phyloP scores from a whole-genome alignment of 2,113 vertebrate genomes.

The Climacteris rufus region DNA sequence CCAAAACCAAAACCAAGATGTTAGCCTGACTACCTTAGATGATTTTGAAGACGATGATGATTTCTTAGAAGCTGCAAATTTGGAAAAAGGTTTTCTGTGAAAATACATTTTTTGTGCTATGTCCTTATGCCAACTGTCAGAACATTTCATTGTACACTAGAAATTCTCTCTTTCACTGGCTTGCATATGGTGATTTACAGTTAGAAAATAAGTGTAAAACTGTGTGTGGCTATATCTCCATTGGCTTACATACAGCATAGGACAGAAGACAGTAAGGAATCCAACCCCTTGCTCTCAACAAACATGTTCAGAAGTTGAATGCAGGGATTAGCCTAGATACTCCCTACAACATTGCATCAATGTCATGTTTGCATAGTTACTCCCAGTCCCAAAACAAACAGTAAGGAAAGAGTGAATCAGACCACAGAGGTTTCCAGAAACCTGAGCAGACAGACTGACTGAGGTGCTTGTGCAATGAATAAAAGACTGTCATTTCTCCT shows the following conservation, averaged over 20 bases:
- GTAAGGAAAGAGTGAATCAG: constrained; percentile 60
- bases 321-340: constrained; percentile 44
- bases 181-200: background rate
- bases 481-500: constrained; percentile 35
- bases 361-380: constrained; percentile 44
- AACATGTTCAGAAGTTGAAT: constrained; percentile 14
- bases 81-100: background rate
- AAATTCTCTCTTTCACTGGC: background rate
- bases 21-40: background rate
- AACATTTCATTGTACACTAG: background rate
- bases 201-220: background rate
- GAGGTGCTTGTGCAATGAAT: constrained; percentile 49
- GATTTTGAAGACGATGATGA: background rate
- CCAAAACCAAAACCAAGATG: background rate
- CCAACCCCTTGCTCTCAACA: background rate
- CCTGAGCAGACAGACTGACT: constrained; percentile 34
- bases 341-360: constrained; percentile 55
- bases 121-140: background rate
- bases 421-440: constrained; percentile 49
- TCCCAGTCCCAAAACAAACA: constrained; percentile 57
- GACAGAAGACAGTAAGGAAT: background rate
- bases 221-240: background rate
- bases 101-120: background rate
- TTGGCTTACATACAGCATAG: background rate
- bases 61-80: background rate